These are phyloP conservation scores for Gavialis gangeticus DNA, from an alignment of 2,113 vertebrate species.

Conservation along the genomic window DNA sequence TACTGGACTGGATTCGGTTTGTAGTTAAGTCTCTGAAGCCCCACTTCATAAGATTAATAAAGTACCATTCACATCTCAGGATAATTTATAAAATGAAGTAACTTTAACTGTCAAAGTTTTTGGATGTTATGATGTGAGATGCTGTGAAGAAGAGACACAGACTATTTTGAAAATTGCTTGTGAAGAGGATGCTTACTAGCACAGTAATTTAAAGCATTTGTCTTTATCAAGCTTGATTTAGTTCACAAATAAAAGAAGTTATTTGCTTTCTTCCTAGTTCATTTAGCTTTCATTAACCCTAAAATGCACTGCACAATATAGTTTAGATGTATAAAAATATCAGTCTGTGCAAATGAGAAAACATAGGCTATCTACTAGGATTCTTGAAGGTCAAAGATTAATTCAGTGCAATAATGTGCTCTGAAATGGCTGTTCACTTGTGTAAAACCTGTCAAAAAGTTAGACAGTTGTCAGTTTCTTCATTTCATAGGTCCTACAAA, in stretches of 20 bases:
- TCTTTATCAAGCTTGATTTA: no score
- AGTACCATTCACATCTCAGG: neutral
- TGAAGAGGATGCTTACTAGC: neutral
- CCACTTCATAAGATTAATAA: constrained; percentile 5
- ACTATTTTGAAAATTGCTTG: neutral
- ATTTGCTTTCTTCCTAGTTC: neutral
- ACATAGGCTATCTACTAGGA: neutral
- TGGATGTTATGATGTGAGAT: neutral
- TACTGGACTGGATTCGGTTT: neutral
- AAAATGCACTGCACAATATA: neutral
- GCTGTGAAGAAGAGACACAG: neutral
- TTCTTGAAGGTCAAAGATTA: neutral
- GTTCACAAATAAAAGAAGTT: neutral
- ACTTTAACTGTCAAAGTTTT: neutral
- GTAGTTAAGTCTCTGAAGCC: neutral
- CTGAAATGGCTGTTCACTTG: neutral
- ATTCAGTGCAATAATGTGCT: neutral
- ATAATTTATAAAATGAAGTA: neutral
- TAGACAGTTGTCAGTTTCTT: neutral
- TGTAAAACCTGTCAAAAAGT: no score
- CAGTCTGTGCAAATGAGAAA: neutral
- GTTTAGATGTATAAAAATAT: neutral
- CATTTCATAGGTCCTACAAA: neutral
- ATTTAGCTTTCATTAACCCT: neutral
- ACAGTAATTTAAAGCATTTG: neutral